These are phyloP conservation scores for Syrista parreyssii DNA, from an alignment of 2,888 invertebrate genomes.

Conservation along the genomic window DNA sequence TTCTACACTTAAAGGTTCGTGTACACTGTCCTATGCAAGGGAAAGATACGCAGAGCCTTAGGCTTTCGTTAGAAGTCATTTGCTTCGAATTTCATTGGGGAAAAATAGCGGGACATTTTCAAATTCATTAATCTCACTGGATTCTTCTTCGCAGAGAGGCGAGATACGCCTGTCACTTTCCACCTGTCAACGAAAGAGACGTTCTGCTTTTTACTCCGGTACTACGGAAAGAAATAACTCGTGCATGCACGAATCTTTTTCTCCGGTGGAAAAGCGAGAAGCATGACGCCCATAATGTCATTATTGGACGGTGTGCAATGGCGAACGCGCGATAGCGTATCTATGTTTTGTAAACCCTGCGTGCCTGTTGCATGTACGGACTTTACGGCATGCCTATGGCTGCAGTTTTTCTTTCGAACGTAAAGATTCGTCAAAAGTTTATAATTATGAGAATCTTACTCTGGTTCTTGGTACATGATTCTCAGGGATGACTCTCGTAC, in stretches of 20 bases:
- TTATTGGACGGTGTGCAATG: conserved; percentile 14
- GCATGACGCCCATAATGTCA: conserved; percentile 1
- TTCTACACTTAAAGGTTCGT: conserved; percentile 31
- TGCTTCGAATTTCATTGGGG: neutral
- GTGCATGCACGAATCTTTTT: neutral
- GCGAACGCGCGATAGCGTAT: conserved; percentile 36
- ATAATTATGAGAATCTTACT: neutral
- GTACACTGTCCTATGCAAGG: conserved; percentile 15
- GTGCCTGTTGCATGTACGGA: conserved; percentile 4
- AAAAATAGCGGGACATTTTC: neutral
- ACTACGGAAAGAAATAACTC: neutral
- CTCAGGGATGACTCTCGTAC: neutral
- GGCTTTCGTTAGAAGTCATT: neutral
- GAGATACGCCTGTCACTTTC: neutral
- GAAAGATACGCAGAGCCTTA: neutral
- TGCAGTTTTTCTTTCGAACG: neutral
- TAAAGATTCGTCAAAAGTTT: neutral
- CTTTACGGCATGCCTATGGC: neutral
- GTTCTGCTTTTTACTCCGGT: neutral
- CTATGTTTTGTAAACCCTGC: conserved; percentile 38
- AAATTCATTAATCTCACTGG: neutral
- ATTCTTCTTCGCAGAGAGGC: neutral
- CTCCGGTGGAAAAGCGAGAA: neutral
- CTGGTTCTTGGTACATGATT: neutral
- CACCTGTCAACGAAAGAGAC: neutral